Base-by-base conservation (phyloP, 2,113 vertebrate species). In the Dicrurus megarhynchus region DNA sequence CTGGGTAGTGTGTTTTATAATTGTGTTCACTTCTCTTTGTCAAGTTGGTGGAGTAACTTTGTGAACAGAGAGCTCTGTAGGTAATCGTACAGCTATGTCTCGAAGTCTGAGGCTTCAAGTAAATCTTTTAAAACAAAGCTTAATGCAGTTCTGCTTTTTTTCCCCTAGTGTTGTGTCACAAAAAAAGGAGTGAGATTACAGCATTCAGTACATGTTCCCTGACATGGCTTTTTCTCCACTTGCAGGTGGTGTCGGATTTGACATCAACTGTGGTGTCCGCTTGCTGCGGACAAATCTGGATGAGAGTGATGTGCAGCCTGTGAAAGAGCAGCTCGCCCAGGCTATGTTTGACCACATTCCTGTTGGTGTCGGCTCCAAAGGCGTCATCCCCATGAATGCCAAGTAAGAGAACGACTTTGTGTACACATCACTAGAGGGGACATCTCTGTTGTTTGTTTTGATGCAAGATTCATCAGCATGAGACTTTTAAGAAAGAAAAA, bases 271-370 rank as follows among this genome's bases (percentile, higher is more conserved):
- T 7, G 99, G 99, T 11, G 99, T 99, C 26, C 98, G 99, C 44
- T 97, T 99, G 61, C 98, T 99, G 42, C 98, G 99, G 91, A 99
- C 99, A 16, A 99, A 99, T 92, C 96, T 99, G 92, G 99, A 99
- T 30, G 99, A 99, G 95, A 96, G 98, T 0, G 99, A 99, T 17
- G 99, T 99, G 44, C 99, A 99, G 97, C 99, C 99, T 8, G 99
- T 99, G 94, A 99, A 99, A 95, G 99, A 99, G 73, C 99, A 99
- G 84, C 98, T 99, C 0, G 99, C 99, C 39, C 99, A 99, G 94
- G 98, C 99, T 12, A 98, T 99, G 98, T 99, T 99, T 70, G 99
- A 99, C 95, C 99, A 99, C 96, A 99, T 99, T 94, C 99, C 99
- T 7, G 99, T 99, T 19, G 99, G 99, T 4, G 99, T 99, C 0